phyloP scores from a whole-genome alignment of 1,140 invertebrate genomes.

The Cotesia typhae region DNA sequence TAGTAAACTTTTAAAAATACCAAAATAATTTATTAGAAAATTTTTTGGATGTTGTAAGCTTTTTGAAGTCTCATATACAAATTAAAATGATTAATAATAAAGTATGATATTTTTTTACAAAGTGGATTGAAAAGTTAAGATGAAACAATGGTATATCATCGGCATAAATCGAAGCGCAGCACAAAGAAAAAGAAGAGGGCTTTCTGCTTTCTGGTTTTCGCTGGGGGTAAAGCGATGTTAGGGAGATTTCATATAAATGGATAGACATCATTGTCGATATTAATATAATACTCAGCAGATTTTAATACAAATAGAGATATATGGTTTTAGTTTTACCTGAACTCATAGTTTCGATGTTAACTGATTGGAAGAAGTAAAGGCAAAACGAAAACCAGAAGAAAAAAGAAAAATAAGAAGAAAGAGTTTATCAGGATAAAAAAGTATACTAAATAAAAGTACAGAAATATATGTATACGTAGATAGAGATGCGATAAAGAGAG shows the following conservation, averaged over 20 bases:
- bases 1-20: no score
- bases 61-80: no score
- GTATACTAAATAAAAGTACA: not conserved
- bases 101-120: no score
- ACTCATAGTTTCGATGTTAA: constrained; percentile 42
- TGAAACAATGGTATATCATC: constrained; percentile 1
- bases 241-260: constrained; percentile 44
- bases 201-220: not conserved
- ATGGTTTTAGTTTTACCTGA: constrained; percentile 36
- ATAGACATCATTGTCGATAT: constrained; percentile 34
- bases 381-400: not conserved
- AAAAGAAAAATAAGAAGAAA: not conserved
- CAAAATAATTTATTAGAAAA: no score
- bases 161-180: not conserved
- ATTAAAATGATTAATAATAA: no score
- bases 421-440: not conserved
- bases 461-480: no score
- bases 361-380: constrained; percentile 22
- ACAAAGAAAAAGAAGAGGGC: not conserved
- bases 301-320: constrained; percentile 53
- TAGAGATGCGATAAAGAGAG: not conserved
- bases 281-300: constrained; percentile 36
- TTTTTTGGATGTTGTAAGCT: no score
- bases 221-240: constrained; percentile 25
- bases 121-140: not conserved